Evolutionary conservation across 2,797 vertebrate species (phyloP).

Genomic region (Phalloptychus januarius): DNA sequence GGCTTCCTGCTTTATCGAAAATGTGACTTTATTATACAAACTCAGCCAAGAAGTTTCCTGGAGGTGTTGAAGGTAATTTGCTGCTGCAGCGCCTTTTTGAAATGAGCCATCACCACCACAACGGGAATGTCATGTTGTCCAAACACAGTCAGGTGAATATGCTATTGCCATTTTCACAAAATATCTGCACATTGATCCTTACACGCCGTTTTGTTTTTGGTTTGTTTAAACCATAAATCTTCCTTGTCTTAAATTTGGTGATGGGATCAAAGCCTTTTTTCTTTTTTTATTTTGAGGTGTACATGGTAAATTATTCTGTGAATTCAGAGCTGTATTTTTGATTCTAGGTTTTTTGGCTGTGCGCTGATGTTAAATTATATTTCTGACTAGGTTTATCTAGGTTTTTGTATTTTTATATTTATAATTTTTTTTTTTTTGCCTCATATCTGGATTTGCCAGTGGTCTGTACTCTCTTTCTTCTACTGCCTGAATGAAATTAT

Average conservation of each 20-base stretch:
- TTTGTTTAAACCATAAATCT: background rate
- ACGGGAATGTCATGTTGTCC: background rate
- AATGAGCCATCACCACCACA: background rate
- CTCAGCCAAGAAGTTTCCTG: background rate
- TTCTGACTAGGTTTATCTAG: conserved; percentile 3
- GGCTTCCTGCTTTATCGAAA: background rate
- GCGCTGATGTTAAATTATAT: background rate
- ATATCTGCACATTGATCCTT: background rate
- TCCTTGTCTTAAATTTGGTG: background rate
- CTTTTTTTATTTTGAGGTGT: too few species aligned
- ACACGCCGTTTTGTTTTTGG: background rate
- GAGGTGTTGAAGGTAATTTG: background rate
- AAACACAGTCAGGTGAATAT: background rate
- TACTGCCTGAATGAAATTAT: background rate
- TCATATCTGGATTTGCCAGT: background rate
- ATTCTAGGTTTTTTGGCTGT: conserved; percentile 26
- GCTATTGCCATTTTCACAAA: background rate
- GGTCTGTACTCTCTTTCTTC: background rate
- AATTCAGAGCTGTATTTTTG: conserved; percentile 44
- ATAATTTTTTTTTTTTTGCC: conserved; percentile 4
- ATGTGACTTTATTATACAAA: background rate
- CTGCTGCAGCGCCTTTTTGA: background rate
- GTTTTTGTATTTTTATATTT: conserved; percentile 20
- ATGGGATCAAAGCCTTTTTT: background rate
- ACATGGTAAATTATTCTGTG: conserved; percentile 13